A percentile compares a stretch with the other conserved stretches of the same genome.
These are phyloP conservation scores for Phenganax marumi DNA, from an alignment of 92 coral and sea anemone species.

Conservation along the genomic window DNA sequence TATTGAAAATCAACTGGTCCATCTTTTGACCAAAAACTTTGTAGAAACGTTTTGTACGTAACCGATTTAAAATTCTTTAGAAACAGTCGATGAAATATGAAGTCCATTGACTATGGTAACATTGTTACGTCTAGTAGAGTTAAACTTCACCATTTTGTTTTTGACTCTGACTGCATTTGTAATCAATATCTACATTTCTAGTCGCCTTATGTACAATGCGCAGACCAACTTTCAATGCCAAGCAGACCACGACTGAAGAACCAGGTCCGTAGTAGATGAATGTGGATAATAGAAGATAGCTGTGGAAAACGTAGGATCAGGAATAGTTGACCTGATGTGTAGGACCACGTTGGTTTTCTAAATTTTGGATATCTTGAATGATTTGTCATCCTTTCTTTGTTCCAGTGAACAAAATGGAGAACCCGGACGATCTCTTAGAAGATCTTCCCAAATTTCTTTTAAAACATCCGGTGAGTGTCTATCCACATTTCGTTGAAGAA, in stretches of 20 bases:
- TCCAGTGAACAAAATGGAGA: constrained; percentile 8
- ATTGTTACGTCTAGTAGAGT: neutral
- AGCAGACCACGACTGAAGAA: neutral
- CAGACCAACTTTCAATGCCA: neutral
- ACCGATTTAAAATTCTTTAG: neutral
- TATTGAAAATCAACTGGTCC: constrained; percentile 78
- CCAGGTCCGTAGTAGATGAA: neutral
- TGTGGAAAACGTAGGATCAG: neutral
- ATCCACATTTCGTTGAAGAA: too few relatives aligned
- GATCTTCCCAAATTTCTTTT: constrained; percentile 18
- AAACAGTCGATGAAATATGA: neutral
- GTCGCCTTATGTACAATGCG: constrained; percentile 17
- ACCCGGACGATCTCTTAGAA: constrained; percentile 16
- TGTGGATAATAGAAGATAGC: neutral
- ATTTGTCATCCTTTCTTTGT: neutral
- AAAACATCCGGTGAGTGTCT: constrained; percentile 9
- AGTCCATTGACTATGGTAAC: neutral
- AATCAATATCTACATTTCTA: neutral
- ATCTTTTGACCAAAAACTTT: constrained; percentile 81
- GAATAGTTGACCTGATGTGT: neutral
- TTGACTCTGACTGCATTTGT: neutral
- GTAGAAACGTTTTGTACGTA: constrained; percentile 82
- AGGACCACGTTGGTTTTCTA: neutral
- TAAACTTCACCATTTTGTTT: neutral
- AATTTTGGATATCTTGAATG: neutral